Evolutionary conservation across 2,113 vertebrate species (phyloP).

Genomic region (Anhinga rufa): DNA sequence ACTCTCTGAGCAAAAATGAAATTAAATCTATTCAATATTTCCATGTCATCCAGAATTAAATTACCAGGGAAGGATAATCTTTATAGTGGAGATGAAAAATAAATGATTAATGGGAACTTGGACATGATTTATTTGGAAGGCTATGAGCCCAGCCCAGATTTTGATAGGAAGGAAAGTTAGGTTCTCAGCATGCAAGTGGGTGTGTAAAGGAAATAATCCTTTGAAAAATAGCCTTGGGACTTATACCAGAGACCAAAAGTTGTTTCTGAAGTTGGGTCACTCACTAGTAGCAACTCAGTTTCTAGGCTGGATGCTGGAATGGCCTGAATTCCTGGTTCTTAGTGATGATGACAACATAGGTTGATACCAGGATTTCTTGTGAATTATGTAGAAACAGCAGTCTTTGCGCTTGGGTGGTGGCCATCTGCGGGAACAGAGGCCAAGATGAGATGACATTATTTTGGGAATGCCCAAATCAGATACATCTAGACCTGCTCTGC

Average conservation of each 20-base stretch:
- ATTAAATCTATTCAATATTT: neutral
- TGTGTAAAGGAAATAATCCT: constrained; percentile 9
- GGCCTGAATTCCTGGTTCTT: neutral
- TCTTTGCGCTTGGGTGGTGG: neutral
- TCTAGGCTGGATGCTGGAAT: neutral
- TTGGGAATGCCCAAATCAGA: neutral
- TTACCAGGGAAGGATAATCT: neutral
- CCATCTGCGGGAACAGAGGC: neutral
- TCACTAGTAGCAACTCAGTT: neutral
- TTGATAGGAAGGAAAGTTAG: constrained; percentile 15
- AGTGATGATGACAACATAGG: neutral
- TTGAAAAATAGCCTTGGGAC: neutral
- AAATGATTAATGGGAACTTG: neutral
- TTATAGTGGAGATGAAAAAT: constrained; percentile 7
- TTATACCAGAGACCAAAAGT: neutral
- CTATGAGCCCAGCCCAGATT: neutral
- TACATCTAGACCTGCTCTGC: neutral
- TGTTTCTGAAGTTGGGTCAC: neutral
- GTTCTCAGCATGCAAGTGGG: constrained; percentile 3
- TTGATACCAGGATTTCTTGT: neutral
- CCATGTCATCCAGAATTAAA: neutral
- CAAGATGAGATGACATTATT: neutral
- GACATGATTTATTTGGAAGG: neutral
- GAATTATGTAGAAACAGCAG: neutral
- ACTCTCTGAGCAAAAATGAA: neutral